Base-by-base conservation (phyloP, 1,140 invertebrate genomes). In the Notospermus geniculatus region DNA sequence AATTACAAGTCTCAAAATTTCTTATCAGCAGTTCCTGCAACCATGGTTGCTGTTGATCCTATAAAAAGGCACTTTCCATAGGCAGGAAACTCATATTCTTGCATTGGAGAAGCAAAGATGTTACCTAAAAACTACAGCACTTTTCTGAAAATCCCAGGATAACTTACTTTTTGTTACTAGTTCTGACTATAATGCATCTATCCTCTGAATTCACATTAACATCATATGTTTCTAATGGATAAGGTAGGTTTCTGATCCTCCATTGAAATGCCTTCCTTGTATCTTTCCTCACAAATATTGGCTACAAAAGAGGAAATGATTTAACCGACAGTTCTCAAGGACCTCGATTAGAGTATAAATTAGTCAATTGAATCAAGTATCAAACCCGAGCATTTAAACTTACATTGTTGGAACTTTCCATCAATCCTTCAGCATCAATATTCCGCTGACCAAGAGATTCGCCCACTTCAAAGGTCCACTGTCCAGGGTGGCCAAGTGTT, bases 141-240 rank as follows among this genome's bases (percentile, higher is more conserved):
- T n/a, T n/a, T n/a, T n/a, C n/a, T n/a, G n/a, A 15, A 58, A 58
- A 43, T 59, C 32, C 7, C 1, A 36, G 2, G 59, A 43, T 30
- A 19, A 62, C 66, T 66, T 74, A 81, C 79, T 81, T 81, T 73
- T 80, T 81, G 63, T 80, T 80, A 41, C 70, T 68, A 28, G 78
- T 80, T 62, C 69, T 69, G 23, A 80, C 64, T 1, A 72, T 69
- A 11, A 81, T 65, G 23, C 69, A 59, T 41, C 67, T 64, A 46
- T 75, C 68, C 30, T 76, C 71, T 25, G 66, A 63, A 57, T 78
- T 70, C 22, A 75, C 64, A 25, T 65, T 68, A 36, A 80, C 65
- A 61, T 57, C 70, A 66, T 80, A 81, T 9, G 71, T 79, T 17
- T 73, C 71, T 29, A 75, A 25, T 22, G 78, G 73, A 60, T 80